phyloP scores from a whole-genome alignment of 2,888 invertebrate genomes.

The Blera fallax region DNA sequence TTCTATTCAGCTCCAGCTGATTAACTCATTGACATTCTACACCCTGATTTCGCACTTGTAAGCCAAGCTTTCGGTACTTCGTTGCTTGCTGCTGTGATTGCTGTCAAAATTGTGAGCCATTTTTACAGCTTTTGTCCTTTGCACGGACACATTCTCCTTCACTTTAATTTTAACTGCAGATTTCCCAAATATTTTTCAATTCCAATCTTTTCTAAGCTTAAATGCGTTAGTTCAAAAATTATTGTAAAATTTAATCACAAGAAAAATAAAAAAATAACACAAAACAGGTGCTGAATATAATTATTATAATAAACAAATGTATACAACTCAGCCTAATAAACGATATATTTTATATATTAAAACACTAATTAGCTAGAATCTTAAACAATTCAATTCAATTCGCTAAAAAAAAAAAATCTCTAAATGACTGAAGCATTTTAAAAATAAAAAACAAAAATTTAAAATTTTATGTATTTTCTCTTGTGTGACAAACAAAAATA shows the following conservation, averaged over 20 bases:
- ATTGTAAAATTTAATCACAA: neutral
- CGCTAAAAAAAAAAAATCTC: too few relatives aligned
- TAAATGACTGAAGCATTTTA: conserved; percentile 57
- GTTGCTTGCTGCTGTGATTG: too few relatives aligned
- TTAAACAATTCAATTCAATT: conserved; percentile 43
- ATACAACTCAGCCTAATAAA: conserved; percentile 38
- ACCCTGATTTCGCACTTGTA: too few relatives aligned
- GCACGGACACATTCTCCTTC: too few relatives aligned
- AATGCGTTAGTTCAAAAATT: too few relatives aligned
- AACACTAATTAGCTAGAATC: conserved; percentile 45
- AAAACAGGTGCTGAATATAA: conserved; percentile 18
- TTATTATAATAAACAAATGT: neutral
- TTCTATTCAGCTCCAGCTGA: too few relatives aligned
- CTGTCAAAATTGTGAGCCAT: too few relatives aligned
- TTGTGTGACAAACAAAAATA: conserved; percentile 56
- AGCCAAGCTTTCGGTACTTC: too few relatives aligned
- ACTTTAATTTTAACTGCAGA: too few relatives aligned
- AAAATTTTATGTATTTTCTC: conserved; percentile 56
- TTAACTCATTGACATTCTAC: too few relatives aligned
- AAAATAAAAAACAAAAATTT: neutral
- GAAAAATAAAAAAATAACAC: conserved; percentile 1
- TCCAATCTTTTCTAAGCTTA: neutral
- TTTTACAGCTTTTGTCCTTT: too few relatives aligned
- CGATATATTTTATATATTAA: conserved; percentile 36
- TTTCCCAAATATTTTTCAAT: too few relatives aligned